phyloP scores from a whole-genome alignment of 2,888 invertebrate genomes.

The Metopia argyrocephala region DNA sequence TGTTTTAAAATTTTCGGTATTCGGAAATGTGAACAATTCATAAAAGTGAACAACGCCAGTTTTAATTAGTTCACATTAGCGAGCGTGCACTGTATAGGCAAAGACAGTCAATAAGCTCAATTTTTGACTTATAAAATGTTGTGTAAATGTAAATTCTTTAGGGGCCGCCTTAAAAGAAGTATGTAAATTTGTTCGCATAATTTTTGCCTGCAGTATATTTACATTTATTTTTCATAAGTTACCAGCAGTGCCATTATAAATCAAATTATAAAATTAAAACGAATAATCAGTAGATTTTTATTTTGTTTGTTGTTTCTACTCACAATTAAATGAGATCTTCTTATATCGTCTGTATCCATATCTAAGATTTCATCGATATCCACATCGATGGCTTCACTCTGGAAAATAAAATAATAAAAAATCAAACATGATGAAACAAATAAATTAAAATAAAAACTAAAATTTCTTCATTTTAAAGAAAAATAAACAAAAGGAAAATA shows the following conservation, averaged over 20 bases:
- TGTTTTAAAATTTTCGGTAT: no score
- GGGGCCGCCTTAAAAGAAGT: no score
- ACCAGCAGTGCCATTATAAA: background rate
- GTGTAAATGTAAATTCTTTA: no score
- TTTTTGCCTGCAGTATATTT: no score
- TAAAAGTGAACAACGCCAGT: no score
- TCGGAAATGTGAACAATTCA: no score
- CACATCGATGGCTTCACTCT: constrained; percentile 85
- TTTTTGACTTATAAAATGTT: no score
- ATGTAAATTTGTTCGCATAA: no score
- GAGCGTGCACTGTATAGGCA: no score
- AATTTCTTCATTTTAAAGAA: background rate
- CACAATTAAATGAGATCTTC: constrained; percentile 90
- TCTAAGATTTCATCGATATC: constrained; percentile 97
- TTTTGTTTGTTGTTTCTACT: no score
- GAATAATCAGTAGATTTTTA: background rate
- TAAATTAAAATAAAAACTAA: background rate
- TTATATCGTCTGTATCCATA: constrained; percentile 93
- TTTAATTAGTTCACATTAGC: no score
- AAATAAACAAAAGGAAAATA: background rate
- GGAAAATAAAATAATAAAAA: constrained; percentile 69
- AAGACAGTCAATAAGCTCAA: no score
- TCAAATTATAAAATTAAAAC: background rate
- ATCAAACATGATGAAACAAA: background rate
- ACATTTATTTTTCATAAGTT: background rate